Evolutionary conservation across 2,797 vertebrate genomes (phyloP).

Genomic region (Threskiornis aethiopicus): DNA sequence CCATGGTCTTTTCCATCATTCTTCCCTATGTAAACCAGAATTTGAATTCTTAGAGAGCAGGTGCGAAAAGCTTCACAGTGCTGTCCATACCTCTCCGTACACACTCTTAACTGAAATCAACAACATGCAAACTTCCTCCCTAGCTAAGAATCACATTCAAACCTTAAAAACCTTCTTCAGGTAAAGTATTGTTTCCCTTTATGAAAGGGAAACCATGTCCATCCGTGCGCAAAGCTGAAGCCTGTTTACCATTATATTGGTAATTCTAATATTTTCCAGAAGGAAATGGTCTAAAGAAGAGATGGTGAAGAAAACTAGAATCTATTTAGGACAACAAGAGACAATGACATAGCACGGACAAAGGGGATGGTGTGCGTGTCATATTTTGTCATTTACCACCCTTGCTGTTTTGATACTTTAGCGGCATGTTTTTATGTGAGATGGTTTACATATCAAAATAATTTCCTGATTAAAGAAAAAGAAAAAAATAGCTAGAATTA

Average conservation of each 20-base stretch:
- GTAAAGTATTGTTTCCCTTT: background rate
- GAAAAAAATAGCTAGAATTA: background rate
- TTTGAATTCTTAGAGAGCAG: background rate
- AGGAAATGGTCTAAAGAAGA: background rate
- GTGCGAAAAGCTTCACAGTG: background rate
- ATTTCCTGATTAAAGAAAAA: background rate
- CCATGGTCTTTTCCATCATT: background rate
- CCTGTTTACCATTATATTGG: background rate
- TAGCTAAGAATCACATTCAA: background rate
- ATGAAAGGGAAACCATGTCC: rapidly evolving
- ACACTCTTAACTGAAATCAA: background rate
- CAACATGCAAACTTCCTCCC: background rate
- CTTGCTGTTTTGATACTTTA: background rate
- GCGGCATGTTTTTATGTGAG: background rate
- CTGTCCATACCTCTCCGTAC: no score
- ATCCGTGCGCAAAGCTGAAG: background rate
- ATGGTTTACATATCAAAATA: background rate
- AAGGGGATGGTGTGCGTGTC: rapidly evolving
- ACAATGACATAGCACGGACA: background rate
- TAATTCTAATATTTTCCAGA: background rate
- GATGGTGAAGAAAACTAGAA: background rate
- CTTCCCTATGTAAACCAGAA: background rate
- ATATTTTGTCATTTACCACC: background rate
- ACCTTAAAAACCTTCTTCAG: background rate
- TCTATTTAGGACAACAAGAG: background rate